Conservation (phyloP, 1,140 invertebrate genomes). For the Orussus abietinus region DNA sequence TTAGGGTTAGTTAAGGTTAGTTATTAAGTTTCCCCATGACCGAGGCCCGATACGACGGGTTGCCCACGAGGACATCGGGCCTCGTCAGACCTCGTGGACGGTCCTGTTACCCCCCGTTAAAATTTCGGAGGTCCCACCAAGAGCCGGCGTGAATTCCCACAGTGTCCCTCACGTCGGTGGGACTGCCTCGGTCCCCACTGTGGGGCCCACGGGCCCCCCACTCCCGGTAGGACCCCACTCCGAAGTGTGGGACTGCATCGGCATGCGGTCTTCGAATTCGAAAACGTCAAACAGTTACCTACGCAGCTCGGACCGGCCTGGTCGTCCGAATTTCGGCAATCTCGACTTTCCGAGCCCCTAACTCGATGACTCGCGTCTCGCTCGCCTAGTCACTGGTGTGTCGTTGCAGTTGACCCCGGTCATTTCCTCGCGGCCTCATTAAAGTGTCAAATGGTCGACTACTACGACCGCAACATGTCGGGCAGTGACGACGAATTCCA, state of each 20-base stretch:
- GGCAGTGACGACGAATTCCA: slow-evolving; percentile 51
- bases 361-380: no score
- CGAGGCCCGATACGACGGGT: no score
- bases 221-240: slow-evolving; percentile 33
- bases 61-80: no score
- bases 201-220: slow-evolving; percentile 23
- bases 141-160: slow-evolving; percentile 48
- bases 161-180: slow-evolving; percentile 51
- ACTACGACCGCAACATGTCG: slow-evolving; percentile 48
- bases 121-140: no score
- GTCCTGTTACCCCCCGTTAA: no score
- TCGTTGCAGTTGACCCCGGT: no score
- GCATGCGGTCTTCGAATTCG: slow-evolving; percentile 51
- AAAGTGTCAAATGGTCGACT: slow-evolving; percentile 48
- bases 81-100: no score
- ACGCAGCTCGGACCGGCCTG: slow-evolving; percentile 31
- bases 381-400: no score
- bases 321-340: slow-evolving; percentile 12
- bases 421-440: no score
- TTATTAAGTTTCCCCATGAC: no score
- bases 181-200: slow-evolving; percentile 28
- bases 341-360: no score
- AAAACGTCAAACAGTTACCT: slow-evolving; percentile 56
- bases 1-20: no score
- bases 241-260: slow-evolving; percentile 43